Percentiles rank a stretch among this genome's conserved stretches.
Evolutionary conservation across 2,888 invertebrate genomes (phyloP).

Genomic region (Caenorhabditis wallacei): DNA sequence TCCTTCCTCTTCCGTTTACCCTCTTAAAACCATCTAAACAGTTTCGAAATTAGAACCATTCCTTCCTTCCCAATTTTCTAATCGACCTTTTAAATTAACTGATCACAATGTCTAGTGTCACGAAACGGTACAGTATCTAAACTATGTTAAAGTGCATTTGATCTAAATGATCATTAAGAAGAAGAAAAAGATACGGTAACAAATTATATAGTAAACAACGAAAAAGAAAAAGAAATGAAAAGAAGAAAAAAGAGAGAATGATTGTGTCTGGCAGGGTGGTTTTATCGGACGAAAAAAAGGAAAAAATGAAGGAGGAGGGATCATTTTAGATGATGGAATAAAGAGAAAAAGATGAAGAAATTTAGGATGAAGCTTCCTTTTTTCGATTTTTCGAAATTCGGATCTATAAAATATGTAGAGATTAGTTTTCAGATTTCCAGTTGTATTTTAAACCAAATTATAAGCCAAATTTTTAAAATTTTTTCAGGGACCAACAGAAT

Average conservation of each 20-base stretch:
- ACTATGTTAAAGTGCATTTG: no score
- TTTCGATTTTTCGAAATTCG: no score
- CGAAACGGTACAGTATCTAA: background rate
- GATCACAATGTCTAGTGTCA: slow-evolving; percentile 1
- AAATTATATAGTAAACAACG: background rate
- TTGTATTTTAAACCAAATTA: no score
- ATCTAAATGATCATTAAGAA: background rate
- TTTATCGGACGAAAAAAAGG: background rate
- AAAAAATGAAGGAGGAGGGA: background rate
- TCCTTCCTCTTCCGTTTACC: no score
- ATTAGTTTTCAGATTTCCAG: no score
- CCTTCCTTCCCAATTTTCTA: background rate
- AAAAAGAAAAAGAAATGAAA: background rate
- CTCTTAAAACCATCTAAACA: no score
- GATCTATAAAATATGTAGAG: no score
- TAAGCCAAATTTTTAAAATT: no score
- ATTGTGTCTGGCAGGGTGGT: background rate
- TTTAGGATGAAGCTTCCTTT: background rate
- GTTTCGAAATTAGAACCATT: background rate
- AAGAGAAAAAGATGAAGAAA: background rate
- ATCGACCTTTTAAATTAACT: slow-evolving; percentile 33
- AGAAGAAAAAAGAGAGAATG: background rate
- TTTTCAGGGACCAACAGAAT: no score
- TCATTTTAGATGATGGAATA: background rate
- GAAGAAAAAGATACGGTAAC: background rate